Percentiles rank a stretch among this genome's conserved stretches.
Evolutionary conservation across 2,888 invertebrate genomes (phyloP).

Genomic region (Drosophila vallismaia): DNA sequence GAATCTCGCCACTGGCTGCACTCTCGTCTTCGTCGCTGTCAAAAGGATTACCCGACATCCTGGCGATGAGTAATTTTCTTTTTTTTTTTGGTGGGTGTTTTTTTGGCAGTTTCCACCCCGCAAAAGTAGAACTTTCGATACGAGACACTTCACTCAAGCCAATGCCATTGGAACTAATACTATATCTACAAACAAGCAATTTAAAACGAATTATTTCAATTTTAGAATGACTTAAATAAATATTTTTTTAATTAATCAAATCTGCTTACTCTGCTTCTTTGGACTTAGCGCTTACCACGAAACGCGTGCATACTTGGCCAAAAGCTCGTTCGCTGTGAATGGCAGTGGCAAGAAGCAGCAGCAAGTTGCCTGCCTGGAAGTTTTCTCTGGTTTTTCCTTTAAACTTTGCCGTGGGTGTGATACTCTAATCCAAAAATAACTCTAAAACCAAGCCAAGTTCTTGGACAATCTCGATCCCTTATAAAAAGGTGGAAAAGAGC

Average conservation of each 20-base stretch:
- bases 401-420: slow-evolving; percentile 21
- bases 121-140: slow-evolving; percentile 3
- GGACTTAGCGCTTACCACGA: neutral
- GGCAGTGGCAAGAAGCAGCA: slow-evolving; percentile 31
- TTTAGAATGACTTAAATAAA: neutral
- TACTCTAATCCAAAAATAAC: slow-evolving; percentile 1
- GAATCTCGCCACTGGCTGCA: slow-evolving; percentile 86
- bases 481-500: neutral
- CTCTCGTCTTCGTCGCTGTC: slow-evolving; percentile 73
- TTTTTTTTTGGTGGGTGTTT: slow-evolving; percentile 53
- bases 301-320: neutral
- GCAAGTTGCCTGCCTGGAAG: slow-evolving; percentile 43
- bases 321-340: slow-evolving; percentile 26
- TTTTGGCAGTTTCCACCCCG: slow-evolving; percentile 17
- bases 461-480: neutral
- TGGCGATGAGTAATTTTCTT: slow-evolving; percentile 30
- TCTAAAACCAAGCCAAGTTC: slow-evolving; percentile 3
- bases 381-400: slow-evolving; percentile 28
- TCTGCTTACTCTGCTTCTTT: slow-evolving; percentile 13
- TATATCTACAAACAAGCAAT: neutral
- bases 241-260: slow-evolving; percentile 11
- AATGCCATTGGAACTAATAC: neutral
- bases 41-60: slow-evolving; percentile 78
- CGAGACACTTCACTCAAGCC: neutral
- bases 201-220: neutral